Percentiles rank a stretch among this genome's conserved stretches.
phyloP scores from a whole-genome alignment of 35 echinoderm and acorn worm genomes.

The Ophioderma brevispina region DNA sequence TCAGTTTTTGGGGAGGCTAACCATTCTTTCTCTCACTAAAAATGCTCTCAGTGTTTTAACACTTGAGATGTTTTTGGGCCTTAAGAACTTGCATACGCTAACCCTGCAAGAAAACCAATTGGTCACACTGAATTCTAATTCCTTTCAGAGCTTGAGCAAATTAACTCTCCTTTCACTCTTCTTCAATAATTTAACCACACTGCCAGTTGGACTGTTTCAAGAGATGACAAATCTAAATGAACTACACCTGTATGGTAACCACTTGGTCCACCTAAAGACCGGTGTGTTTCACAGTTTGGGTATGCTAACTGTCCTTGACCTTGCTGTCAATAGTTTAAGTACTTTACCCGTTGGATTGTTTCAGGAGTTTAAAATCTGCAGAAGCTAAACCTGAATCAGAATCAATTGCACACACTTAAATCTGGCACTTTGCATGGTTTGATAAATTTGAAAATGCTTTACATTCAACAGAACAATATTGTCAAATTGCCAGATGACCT shows the following conservation, averaged over 20 bases:
- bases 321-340: background rate
- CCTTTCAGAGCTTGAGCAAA: no score
- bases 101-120: no score
- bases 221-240: background rate
- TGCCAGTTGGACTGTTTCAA: background rate
- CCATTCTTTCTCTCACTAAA: no score
- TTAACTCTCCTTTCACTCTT: background rate
- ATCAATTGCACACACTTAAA: background rate
- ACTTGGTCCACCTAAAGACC: background rate
- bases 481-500: background rate
- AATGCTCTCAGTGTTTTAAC: no score
- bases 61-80: no score
- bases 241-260: background rate
- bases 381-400: background rate
- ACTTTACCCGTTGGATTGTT: background rate
- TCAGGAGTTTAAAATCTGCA: background rate
- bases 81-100: no score
- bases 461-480: background rate
- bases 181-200: background rate
- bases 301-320: background rate
- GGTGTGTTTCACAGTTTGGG: background rate
- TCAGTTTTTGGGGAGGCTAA: no score
- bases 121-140: no score
- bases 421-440: background rate
- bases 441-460: background rate